Base-by-base conservation (phyloP, 2,888 invertebrate species). In the Diadegma fenestrale region DNA sequence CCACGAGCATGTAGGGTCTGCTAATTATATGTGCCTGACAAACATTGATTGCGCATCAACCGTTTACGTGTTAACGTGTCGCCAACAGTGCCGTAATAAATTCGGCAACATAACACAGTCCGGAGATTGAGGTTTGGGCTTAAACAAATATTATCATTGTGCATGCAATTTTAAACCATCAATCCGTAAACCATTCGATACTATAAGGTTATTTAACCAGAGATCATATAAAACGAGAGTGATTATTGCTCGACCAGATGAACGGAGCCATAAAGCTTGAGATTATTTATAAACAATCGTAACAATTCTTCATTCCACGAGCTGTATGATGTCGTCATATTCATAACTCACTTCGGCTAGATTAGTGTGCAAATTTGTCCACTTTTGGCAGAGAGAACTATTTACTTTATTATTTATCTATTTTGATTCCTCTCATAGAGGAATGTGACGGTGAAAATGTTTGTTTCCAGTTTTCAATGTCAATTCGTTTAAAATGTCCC, bases 21-120 rank as follows among this genome's bases (percentile, higher is more conserved):
- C 84, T 87, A 87, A 87, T 87, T 86, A 84, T 85, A 79, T 85
- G 82, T 82, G 79, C 82, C 82, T 72, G 76, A 80, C 85, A 80
- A 85, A 84, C 79, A 84, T 84, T 80, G 84, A 79, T 79, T 76
- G 83, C 69, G 63, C 83, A 84, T 87, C 77, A 82, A 82, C 68
- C 83, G 63, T 77, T 80, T 80, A 58, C 61, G 69, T 76, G 76
- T 79, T 78, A 80, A 58, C 45, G 54, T 51, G 19, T 75, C 58
- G 33, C n/a, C 64, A 45, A 51, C 69, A 43, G 19, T 14, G 33
- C 45, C 12, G 58, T 72, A 48, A 85, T 85, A 81, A 82, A 82
- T 75, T 85, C 26, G 69, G n/a, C 77, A 43, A 73, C 66, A 71
- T 63, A 66, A 51, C 66, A 30, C 54, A 51, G 72, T 58, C 43